These are phyloP conservation scores for Bolborhynchus lineola DNA, from an alignment of 2,113 vertebrate genomes.

Conservation along the genomic window DNA sequence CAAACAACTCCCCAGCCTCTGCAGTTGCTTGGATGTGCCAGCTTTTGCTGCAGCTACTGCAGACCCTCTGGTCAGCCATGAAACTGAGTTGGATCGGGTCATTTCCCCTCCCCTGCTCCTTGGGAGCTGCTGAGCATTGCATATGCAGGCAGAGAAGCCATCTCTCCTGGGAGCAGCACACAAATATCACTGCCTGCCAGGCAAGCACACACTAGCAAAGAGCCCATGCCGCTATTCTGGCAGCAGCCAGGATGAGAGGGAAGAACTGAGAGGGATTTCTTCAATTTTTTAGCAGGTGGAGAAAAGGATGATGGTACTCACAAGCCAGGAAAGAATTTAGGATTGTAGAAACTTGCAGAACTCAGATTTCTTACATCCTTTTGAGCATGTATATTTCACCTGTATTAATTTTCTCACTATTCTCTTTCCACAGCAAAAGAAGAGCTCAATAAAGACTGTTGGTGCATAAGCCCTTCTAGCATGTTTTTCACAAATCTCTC, in stretches of 20 bases:
- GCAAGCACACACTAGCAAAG: accelerated
- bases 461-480: not conserved
- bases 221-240: not conserved
- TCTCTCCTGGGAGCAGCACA: not conserved
- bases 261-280: not conserved
- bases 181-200: not conserved
- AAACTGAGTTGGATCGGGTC: not conserved
- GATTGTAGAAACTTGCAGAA: not conserved
- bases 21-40: not conserved
- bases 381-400: not conserved
- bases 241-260: not conserved
- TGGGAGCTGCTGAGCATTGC: not conserved
- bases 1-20: not conserved
- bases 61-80: not conserved
- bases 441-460: not conserved
- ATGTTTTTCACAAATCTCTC: not conserved
- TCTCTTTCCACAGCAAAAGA: not conserved
- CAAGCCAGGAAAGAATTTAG: not conserved
- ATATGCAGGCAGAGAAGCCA: not conserved
- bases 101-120: not conserved
- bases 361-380: not conserved
- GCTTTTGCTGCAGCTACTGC: not conserved
- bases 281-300: not conserved
- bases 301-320: not conserved
- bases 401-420: not conserved